These are phyloP conservation scores for Tuta absoluta DNA, from an alignment of 2,888 invertebrate species.

Conservation along the genomic window DNA sequence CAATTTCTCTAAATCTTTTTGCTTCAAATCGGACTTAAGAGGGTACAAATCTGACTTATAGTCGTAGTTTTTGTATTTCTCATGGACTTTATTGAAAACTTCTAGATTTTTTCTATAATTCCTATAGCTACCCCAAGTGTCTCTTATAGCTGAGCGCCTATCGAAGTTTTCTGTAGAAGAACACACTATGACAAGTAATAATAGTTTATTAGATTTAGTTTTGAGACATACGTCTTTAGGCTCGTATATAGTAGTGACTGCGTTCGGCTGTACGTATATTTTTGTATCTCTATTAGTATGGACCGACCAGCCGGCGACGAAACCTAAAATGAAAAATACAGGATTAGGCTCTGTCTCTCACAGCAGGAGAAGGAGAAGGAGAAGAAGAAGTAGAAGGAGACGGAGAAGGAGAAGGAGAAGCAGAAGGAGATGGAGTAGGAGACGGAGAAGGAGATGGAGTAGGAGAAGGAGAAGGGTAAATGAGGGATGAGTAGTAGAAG, in stretches of 20 bases:
- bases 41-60: conserved; percentile 61
- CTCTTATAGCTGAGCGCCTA: conserved; percentile 84
- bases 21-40: conserved; percentile 29
- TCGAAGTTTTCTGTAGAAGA: conserved; percentile 86
- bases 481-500: too few species aligned
- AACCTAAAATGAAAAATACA: conserved; percentile 54
- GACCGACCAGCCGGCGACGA: conserved; percentile 86
- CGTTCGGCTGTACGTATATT: conserved; percentile 86
- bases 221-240: conserved; percentile 80
- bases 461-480: too few species aligned
- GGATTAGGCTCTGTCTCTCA: too few species aligned
- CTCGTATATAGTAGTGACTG: conserved; percentile 84
- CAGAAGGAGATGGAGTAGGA: too few species aligned
- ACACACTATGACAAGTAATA: conserved; percentile 87
- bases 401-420: too few species aligned
- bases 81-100: conserved; percentile 51
- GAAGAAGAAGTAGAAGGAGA: too few species aligned
- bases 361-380: too few species aligned
- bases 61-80: conserved; percentile 66
- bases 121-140: conserved; percentile 85
- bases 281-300: conserved; percentile 87
- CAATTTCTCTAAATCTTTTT: conserved; percentile 6
- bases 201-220: conserved; percentile 61
- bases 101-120: conserved; percentile 58
- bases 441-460: too few species aligned